A percentile compares a stretch with the other conserved stretches of the same genome.
Conservation (phyloP, 2,797 vertebrate genomes). For the Channa striata region DNA sequence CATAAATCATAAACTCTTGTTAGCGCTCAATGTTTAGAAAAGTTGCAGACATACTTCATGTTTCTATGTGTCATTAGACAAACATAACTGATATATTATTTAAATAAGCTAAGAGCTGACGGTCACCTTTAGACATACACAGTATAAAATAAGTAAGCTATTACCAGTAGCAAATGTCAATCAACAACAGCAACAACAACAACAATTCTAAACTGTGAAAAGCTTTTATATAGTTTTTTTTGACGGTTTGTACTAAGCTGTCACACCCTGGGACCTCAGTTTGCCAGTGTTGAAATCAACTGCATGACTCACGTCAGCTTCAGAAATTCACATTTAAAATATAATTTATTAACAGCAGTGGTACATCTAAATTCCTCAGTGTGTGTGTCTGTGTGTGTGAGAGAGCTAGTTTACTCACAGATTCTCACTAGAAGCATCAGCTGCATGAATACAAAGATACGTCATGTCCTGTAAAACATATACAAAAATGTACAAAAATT, state of each 20-base stretch:
- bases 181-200: neutral
- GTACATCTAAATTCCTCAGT: neutral
- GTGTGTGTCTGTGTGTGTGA: slow-evolving; percentile 1
- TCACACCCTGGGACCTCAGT: slow-evolving; percentile 46
- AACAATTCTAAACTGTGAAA: neutral
- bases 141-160: neutral
- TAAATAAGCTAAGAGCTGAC: neutral
- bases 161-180: neutral
- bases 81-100: neutral
- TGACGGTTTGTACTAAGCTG: slow-evolving; percentile 11
- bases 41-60: neutral
- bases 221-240: neutral
- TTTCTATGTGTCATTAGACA: neutral
- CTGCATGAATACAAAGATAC: slow-evolving; percentile 91
- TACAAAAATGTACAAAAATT: slow-evolving; percentile 9
- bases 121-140: neutral
- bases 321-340: slow-evolving; percentile 28
- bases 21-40: neutral
- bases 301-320: slow-evolving; percentile 44
- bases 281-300: slow-evolving; percentile 50
- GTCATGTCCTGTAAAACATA: slow-evolving; percentile 86
- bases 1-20: neutral
- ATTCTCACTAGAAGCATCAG: slow-evolving; percentile 90
- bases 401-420: slow-evolving; percentile 83
- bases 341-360: neutral